Evolutionary conservation across 1,140 invertebrate species (phyloP).

Genomic region (Lepidurus couesii): DNA sequence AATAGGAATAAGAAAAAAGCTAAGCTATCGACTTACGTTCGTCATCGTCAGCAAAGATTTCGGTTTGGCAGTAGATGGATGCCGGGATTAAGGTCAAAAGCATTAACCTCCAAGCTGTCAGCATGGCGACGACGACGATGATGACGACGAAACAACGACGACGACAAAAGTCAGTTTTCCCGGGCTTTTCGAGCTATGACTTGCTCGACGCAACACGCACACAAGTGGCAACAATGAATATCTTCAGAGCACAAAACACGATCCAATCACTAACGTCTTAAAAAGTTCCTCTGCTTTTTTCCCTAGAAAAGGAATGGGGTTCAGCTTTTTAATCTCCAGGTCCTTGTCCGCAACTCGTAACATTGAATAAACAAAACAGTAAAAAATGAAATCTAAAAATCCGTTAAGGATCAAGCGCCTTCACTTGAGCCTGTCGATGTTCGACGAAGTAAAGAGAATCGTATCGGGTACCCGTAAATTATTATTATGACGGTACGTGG

Average conservation of each 20-base stretch:
- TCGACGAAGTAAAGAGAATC: too few relatives aligned
- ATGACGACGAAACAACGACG: neutral
- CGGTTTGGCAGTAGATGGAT: slow-evolving; percentile 6
- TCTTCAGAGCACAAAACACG: neutral
- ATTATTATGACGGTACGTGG: too few relatives aligned
- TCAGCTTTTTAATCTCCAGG: too few relatives aligned
- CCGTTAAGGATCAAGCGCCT: too few relatives aligned
- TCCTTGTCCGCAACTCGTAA: too few relatives aligned
- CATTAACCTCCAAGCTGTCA: slow-evolving; percentile 17
- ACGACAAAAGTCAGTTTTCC: neutral
- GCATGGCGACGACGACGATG: neutral
- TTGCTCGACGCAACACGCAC: neutral
- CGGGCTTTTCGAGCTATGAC: neutral
- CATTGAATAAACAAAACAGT: too few relatives aligned
- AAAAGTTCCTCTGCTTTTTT: neutral
- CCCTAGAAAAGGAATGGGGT: neutral
- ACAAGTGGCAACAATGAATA: neutral
- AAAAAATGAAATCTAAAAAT: too few relatives aligned
- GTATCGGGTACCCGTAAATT: too few relatives aligned
- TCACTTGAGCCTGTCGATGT: too few relatives aligned
- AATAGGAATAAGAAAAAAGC: neutral
- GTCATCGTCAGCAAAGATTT: slow-evolving; percentile 11
- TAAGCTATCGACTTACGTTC: neutral
- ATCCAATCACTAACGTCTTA: neutral
- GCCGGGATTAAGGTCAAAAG: neutral